Conservation (phyloP, 2,113 vertebrate species). For the Rutilus rutilus region DNA sequence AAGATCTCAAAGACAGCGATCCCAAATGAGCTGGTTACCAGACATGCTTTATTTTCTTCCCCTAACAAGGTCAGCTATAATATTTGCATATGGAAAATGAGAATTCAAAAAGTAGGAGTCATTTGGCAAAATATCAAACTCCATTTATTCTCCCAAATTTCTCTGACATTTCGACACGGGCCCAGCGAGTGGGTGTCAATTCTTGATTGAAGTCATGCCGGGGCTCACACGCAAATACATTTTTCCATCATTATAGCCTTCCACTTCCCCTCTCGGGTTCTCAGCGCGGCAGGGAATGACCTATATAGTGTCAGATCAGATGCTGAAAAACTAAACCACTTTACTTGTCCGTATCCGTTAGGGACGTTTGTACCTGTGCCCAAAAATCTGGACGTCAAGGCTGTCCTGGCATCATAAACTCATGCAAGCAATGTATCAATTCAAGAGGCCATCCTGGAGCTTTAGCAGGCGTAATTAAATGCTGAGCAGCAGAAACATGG, state of each 20-base stretch:
- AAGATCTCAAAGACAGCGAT: background rate
- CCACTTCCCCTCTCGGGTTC: background rate
- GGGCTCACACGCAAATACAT: background rate
- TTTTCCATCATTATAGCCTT: conserved; percentile 15
- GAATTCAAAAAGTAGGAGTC: background rate
- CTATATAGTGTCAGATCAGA: conserved; percentile 43
- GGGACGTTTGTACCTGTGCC: background rate
- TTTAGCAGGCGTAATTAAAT: background rate
- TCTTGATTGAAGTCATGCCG: conserved; percentile 41
- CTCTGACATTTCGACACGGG: conserved; percentile 24
- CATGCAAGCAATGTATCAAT: background rate
- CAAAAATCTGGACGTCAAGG: background rate
- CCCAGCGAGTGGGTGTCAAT: conserved; percentile 12
- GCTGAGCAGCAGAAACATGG: background rate
- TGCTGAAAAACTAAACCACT: conserved; percentile 16
- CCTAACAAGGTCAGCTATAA: background rate
- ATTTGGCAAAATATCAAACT: background rate
- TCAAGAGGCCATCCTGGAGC: background rate
- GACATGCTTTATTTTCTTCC: background rate
- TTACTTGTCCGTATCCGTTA: conserved; percentile 25
- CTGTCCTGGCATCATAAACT: background rate
- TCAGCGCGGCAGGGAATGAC: conserved; percentile 42
- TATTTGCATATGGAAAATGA: background rate
- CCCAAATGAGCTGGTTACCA: background rate
- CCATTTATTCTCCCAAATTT: background rate